These are phyloP conservation scores for Poecile montanus DNA, from an alignment of 2,797 vertebrate species.

Conservation along the genomic window DNA sequence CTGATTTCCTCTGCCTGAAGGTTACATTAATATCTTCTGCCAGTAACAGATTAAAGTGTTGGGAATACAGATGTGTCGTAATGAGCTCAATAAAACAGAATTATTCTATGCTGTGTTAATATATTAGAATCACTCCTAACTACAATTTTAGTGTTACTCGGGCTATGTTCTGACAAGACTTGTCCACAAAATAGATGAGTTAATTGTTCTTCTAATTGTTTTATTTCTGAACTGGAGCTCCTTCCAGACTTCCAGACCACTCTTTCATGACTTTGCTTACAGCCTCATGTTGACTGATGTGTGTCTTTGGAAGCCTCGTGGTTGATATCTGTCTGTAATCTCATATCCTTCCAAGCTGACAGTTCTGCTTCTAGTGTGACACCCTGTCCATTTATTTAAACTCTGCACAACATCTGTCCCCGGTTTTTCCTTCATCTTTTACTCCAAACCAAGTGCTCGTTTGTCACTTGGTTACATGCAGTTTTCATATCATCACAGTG, in stretches of 20 bases:
- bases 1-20: conserved; percentile 13
- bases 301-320: not conserved
- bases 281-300: not conserved
- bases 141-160: not conserved
- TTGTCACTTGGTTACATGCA: not conserved
- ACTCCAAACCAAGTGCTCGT: not conserved
- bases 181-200: not conserved
- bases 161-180: not conserved
- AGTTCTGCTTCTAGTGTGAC: not conserved
- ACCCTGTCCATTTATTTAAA: not conserved
- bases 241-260: not conserved
- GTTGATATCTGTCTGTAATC: not conserved
- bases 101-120: not conserved
- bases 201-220: conserved; percentile 29
- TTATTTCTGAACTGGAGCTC: not conserved
- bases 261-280: not conserved
- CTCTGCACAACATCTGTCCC: not conserved
- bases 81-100: conserved; percentile 50
- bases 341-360: not conserved
- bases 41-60: not conserved
- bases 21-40: conserved; percentile 27
- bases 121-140: conserved; percentile 10
- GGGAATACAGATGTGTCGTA: conserved; percentile 9
- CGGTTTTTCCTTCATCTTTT: not conserved
- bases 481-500: not conserved